Evolutionary conservation across 2,888 invertebrate species (phyloP), one percentile per base, ranked within the genome.

Genomic region (Lasioglossum malachurum): DNA sequence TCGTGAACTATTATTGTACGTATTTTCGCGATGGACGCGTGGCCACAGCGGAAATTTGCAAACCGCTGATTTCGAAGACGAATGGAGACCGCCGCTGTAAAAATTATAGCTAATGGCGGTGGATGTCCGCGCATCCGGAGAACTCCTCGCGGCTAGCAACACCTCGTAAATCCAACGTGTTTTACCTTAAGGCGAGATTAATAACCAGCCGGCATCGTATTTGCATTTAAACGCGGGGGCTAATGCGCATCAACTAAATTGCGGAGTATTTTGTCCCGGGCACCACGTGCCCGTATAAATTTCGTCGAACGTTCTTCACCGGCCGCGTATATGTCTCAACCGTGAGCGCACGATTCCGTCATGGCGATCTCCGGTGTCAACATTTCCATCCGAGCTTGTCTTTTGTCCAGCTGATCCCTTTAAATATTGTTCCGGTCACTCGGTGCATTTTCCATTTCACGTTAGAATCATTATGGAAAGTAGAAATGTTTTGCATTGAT

Each of bases 251-350:
- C 86, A 79, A 77, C 80, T 79, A 75, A 81, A 88, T 86, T 80
- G 82, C 84, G 7, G 87, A 73, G 79, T 78, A 87, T 87, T 90
- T 90, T 88, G 85, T 83, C 60, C 49, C n/a, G 69, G 46, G 31
- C 76, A 75, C 60, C 87, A 53, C 76, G 87, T 77, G 83, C 49
- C 78, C 46, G 83, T 82, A 90, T 87, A 90, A 90, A 90, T 90
- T 85, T 85, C 84, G 57, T 71, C 73, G 82, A 44, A 80, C 84
- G 78, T 80, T 82, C 83, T 80, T n/a, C 73, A n/a, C n/a, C 71
- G 41, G 16, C 41, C 41, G 14, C 71, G n/a, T 14, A n/a, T 41
- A 41, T 44, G n/a, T 27, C 72, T 27, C 72, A 23, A 19, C 46
- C 44, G 27, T 31, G 27, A 27, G 7, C 49, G 23, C 72, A n/a